These are phyloP conservation scores for Caenorhabditis sp. DNA, from an alignment of 2,888 invertebrate genomes.

Conservation along the genomic window DNA sequence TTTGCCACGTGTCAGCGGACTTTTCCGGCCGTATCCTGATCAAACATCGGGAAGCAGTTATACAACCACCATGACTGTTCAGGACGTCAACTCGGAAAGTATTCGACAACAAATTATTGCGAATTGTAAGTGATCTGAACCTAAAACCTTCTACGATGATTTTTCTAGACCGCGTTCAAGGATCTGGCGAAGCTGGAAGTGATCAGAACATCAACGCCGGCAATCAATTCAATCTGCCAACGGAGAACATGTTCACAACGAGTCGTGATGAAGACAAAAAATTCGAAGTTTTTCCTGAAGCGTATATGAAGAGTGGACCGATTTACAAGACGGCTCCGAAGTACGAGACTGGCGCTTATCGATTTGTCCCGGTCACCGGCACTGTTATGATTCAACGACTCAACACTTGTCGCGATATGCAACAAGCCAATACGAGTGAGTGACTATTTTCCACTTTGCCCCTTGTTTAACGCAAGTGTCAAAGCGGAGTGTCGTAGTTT, in stretches of 20 bases:
- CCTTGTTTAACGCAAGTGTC: no score
- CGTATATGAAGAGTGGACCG: constrained; percentile 64
- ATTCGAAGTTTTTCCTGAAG: constrained; percentile 69
- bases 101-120: constrained; percentile 66
- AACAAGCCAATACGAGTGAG: constrained; percentile 42
- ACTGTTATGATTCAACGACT: constrained; percentile 59
- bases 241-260: constrained; percentile 69
- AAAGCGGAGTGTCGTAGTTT: no score
- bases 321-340: constrained; percentile 63
- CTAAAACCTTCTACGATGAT: neutral
- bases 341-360: constrained; percentile 60
- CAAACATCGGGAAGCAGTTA: constrained; percentile 58
- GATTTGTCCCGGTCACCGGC: constrained; percentile 67
- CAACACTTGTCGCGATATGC: constrained; percentile 60
- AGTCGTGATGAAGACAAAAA: constrained; percentile 66
- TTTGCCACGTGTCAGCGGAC: constrained; percentile 61
- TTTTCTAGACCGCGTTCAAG: constrained; percentile 61
- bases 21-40: constrained; percentile 70
- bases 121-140: constrained; percentile 45
- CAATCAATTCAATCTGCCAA: constrained; percentile 53
- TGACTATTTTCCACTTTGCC: no score
- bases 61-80: constrained; percentile 52
- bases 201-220: constrained; percentile 53
- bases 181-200: constrained; percentile 63
- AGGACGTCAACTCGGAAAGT: constrained; percentile 67